Evolutionary conservation across 2,113 vertebrate species (phyloP).

Genomic region (Leucosticte australis): DNA sequence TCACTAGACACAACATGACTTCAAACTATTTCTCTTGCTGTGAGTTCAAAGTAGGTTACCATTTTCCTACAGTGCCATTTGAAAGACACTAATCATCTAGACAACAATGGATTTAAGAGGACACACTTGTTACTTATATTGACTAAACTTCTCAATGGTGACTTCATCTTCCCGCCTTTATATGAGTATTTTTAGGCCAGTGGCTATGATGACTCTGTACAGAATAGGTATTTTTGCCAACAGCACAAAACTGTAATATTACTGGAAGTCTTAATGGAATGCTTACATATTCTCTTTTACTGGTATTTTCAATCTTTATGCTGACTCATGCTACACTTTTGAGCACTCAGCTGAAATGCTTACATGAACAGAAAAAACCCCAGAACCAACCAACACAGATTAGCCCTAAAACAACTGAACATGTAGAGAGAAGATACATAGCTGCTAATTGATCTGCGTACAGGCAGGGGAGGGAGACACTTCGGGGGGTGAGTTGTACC

Average conservation of each 20-base stretch:
- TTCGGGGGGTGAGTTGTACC: neutral
- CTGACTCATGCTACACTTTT: neutral
- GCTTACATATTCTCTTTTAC: neutral
- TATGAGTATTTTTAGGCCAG: neutral
- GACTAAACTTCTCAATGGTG: neutral
- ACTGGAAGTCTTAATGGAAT: conserved; percentile 22
- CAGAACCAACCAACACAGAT: neutral
- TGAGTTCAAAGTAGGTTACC: neutral
- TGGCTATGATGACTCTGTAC: neutral
- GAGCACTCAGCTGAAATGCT: neutral
- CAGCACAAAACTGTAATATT: neutral
- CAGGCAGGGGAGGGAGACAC: neutral
- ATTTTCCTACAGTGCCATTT: neutral
- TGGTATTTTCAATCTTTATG: conserved; percentile 5
- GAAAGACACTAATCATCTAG: neutral
- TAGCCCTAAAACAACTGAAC: neutral
- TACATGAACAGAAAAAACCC: neutral
- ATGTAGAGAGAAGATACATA: neutral
- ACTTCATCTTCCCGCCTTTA: neutral
- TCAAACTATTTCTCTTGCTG: neutral
- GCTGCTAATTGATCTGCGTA: neutral
- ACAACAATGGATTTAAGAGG: neutral
- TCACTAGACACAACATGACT: neutral
- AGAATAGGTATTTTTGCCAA: neutral
- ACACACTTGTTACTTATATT: neutral